Conservation (phyloP, 1,140 invertebrate species). For the Macrocentrus cingulum region DNA sequence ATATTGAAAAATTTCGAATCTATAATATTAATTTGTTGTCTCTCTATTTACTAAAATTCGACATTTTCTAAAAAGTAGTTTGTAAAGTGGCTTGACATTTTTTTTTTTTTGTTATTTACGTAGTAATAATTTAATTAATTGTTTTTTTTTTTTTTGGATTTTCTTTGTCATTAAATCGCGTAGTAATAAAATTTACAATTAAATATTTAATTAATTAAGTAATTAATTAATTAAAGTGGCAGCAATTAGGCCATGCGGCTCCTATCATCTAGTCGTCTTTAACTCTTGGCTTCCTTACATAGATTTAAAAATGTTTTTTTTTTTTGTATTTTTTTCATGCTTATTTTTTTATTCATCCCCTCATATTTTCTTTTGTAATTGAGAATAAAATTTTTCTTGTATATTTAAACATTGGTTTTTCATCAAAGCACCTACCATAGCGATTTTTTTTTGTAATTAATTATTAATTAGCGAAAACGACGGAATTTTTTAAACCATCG, state of each 20-base stretch:
- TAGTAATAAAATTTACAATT: slow-evolving; percentile 58
- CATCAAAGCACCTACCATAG: slow-evolving; percentile 14
- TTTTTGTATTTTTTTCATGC: slow-evolving; percentile 18
- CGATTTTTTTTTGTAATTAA: slow-evolving; percentile 5
- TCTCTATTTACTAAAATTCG: slow-evolving; percentile 9
- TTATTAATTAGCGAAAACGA: slow-evolving; percentile 9
- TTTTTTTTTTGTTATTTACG: slow-evolving; percentile 19
- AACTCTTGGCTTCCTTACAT: slow-evolving; percentile 54
- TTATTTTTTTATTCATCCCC: slow-evolving; percentile 8
- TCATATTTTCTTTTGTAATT: slow-evolving; percentile 29
- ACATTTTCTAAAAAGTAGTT: slow-evolving; percentile 55
- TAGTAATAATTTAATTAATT: slow-evolving; percentile 25
- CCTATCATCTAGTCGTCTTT: slow-evolving; percentile 55
- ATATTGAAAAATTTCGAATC: slow-evolving; percentile 13
- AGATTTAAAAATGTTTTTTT: slow-evolving; percentile 48
- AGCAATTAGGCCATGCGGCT: slow-evolving; percentile 60
- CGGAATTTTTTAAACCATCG: slow-evolving; percentile 20
- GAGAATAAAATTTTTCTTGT: slow-evolving; percentile 29
- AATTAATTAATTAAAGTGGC: slow-evolving; percentile 54
- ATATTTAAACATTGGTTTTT: no score
- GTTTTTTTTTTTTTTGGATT: slow-evolving; percentile 28
- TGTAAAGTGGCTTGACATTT: slow-evolving; percentile 53
- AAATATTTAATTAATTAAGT: slow-evolving; percentile 52
- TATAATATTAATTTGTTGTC: no score
- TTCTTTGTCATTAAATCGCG: slow-evolving; percentile 46